Percentiles rank a stretch among this genome's conserved stretches.
phyloP scores from a whole-genome alignment of 2,797 vertebrate species.

The Ataeniobius toweri region DNA sequence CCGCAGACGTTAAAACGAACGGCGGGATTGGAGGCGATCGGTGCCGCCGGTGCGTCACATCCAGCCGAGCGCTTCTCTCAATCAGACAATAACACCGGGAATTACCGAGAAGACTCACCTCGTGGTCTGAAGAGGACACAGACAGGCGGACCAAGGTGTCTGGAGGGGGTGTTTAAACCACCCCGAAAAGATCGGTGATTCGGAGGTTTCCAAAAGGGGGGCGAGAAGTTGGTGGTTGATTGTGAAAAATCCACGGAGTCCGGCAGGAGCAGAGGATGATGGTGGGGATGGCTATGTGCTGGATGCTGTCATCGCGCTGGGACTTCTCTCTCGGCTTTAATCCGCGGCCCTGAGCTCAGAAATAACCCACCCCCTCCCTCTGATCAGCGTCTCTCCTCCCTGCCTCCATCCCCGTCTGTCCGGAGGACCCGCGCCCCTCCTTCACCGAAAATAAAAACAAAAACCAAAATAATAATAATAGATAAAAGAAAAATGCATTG shows the following conservation, averaged over 20 bases:
- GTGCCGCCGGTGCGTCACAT: slow-evolving; percentile 52
- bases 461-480: background rate
- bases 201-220: slow-evolving; percentile 8
- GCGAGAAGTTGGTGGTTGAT: slow-evolving; percentile 5
- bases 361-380: slow-evolving; percentile 64
- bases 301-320: slow-evolving; percentile 82
- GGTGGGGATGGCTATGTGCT: slow-evolving; percentile 67
- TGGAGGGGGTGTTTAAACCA: slow-evolving; percentile 28
- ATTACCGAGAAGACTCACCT: slow-evolving; percentile 77
- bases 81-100: slow-evolving; percentile 63
- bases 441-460: slow-evolving; percentile 41
- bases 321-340: slow-evolving; percentile 76
- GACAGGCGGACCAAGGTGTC: slow-evolving; percentile 52
- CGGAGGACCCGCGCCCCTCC: slow-evolving; percentile 52
- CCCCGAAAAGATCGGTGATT: slow-evolving; percentile 29
- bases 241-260: slow-evolving; percentile 51
- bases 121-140: slow-evolving; percentile 70
- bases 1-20: slow-evolving; percentile 27
- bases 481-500: background rate
- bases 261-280: slow-evolving; percentile 64
- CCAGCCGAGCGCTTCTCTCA: slow-evolving; percentile 32
- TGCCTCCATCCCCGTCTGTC: slow-evolving; percentile 60
- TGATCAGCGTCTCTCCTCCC: slow-evolving; percentile 43
- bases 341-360: slow-evolving; percentile 79
- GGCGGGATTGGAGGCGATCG: slow-evolving; percentile 54